phyloP scores from a whole-genome alignment of 2,113 vertebrate genomes.

The Lasiurus borealis region DNA sequence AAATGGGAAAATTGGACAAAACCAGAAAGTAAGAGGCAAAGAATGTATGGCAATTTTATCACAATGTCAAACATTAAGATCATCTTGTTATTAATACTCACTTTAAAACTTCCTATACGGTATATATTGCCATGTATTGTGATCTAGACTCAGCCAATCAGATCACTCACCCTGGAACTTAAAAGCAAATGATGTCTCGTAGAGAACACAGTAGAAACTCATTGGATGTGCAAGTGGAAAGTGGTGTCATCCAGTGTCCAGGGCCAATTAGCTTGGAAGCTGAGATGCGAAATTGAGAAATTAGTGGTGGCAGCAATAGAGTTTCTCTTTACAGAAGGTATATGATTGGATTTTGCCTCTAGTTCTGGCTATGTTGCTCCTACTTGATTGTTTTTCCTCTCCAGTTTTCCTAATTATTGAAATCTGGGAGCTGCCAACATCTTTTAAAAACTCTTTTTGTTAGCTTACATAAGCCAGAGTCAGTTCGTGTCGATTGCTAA shows the following conservation, averaged over 20 bases:
- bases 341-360: background rate
- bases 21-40: background rate
- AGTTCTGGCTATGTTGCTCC: background rate
- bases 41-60: background rate
- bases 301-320: background rate
- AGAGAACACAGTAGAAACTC: background rate
- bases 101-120: background rate
- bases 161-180: background rate
- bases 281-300: background rate
- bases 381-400: background rate
- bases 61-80: background rate
- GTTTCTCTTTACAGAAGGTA: background rate
- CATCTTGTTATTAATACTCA: background rate
- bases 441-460: background rate
- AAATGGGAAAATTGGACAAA: background rate
- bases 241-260: background rate
- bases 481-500: background rate
- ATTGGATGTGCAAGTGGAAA: background rate
- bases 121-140: background rate
- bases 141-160: background rate
- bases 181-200: background rate
- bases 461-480: slow-evolving; percentile 34
- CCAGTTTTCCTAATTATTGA: background rate
- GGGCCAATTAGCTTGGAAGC: background rate
- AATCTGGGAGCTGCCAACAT: background rate